Conservation (phyloP, 2,888 invertebrate species). For the Nephrotoma flavescens region DNA sequence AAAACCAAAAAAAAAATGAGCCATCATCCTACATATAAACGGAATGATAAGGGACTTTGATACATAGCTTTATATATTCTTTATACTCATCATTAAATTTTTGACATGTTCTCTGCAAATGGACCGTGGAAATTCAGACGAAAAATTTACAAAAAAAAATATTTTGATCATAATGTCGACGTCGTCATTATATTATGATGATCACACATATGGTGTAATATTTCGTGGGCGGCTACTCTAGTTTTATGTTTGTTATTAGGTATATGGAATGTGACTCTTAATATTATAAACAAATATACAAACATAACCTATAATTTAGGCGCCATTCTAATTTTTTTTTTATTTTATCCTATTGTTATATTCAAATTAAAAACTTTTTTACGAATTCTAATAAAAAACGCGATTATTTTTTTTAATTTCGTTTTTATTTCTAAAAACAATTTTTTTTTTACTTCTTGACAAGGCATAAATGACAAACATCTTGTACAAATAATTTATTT, state of each 20-base stretch:
- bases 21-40: too few relatives aligned
- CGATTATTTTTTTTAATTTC: background rate
- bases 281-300: background rate
- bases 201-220: background rate
- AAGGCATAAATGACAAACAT: conserved; percentile 4
- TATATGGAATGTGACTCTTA: background rate
- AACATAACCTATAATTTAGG: background rate
- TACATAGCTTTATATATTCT: background rate
- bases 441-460: background rate
- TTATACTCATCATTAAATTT: background rate
- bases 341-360: background rate
- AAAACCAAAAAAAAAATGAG: background rate
- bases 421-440: background rate
- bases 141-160: background rate
- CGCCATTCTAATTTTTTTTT: background rate
- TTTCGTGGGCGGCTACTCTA: background rate
- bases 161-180: background rate
- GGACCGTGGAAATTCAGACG: conserved; percentile 3
- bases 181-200: background rate
- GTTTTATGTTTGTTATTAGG: background rate
- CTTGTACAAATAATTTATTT: conserved; percentile 4
- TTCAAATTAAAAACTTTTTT: background rate
- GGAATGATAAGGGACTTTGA: background rate
- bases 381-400: background rate
- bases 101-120: conserved; percentile 1